Evolutionary conservation across 2,888 invertebrate genomes (phyloP).

Genomic region (Tethea ocularis): DNA sequence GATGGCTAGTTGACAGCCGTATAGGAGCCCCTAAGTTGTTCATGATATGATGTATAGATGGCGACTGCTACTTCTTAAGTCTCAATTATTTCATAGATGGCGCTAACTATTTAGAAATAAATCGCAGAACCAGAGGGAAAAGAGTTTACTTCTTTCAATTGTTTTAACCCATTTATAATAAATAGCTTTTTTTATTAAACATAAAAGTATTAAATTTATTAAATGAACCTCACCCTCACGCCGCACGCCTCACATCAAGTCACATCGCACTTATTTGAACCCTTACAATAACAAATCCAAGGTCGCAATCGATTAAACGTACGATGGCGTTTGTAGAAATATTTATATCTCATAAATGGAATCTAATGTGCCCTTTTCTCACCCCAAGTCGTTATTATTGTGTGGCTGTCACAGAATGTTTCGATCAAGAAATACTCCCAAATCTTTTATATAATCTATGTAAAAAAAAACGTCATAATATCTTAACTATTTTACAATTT

Average conservation of each 20-base stretch:
- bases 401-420: too few relatives aligned
- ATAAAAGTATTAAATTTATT: too few relatives aligned
- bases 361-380: background rate
- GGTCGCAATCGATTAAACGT: background rate
- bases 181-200: too few relatives aligned
- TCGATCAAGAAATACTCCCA: background rate
- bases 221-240: background rate
- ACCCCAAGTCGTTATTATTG: background rate
- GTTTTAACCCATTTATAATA: too few relatives aligned
- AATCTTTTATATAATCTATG: background rate
- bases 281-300: background rate
- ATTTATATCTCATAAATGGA: background rate
- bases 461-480: too few relatives aligned
- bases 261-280: too few relatives aligned
- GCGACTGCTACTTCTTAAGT: background rate
- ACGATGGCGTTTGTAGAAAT: background rate
- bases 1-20: too few relatives aligned
- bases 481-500: too few relatives aligned
- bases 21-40: background rate
- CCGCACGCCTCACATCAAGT: background rate
- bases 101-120: conserved; percentile 14
- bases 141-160: too few relatives aligned
- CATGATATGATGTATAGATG: background rate
- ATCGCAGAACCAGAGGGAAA: too few relatives aligned
- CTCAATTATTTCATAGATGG: conserved; percentile 27